Evolutionary conservation across 2,888 invertebrate genomes (phyloP).

Genomic region (Xylota segnis): DNA sequence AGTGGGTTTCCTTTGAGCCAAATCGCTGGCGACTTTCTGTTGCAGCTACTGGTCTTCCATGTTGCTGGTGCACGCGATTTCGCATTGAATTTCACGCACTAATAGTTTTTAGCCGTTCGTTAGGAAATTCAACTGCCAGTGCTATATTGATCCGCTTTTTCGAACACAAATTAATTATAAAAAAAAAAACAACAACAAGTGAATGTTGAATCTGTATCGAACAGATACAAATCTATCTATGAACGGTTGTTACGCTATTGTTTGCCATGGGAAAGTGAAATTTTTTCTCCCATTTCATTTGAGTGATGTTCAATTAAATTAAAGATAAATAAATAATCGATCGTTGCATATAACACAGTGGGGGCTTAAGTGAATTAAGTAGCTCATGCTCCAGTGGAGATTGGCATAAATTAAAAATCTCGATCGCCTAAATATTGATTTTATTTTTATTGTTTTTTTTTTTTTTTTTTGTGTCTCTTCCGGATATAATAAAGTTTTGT

Average conservation of each 20-base stretch:
- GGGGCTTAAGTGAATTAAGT: constrained; percentile 14
- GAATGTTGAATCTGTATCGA: constrained; percentile 57
- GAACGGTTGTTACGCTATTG: constrained; percentile 33
- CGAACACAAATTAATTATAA: constrained; percentile 17
- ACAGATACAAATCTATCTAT: constrained; percentile 59
- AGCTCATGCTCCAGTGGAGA: constrained; percentile 31
- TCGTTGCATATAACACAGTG: constrained; percentile 11
- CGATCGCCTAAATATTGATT: constrained; percentile 30
- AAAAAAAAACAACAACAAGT: constrained; percentile 23
- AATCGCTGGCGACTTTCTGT: constrained; percentile 1
- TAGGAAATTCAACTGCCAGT: constrained; percentile 64
- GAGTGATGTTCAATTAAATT: constrained; percentile 49
- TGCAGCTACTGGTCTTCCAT: constrained; percentile 37
- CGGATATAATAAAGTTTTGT: constrained; percentile 57
- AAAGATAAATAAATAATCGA: constrained; percentile 33
- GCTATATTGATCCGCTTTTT: constrained; percentile 60
- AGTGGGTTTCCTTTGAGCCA: constrained; percentile 29
- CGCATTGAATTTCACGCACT: constrained; percentile 71
- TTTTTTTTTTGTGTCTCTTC: constrained; percentile 37
- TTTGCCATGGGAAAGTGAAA: constrained; percentile 68
- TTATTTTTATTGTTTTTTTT: background rate
- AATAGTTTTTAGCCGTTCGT: constrained; percentile 65
- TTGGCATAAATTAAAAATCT: constrained; percentile 53
- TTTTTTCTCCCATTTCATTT: constrained; percentile 52
- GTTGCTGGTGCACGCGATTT: constrained; percentile 65